Conservation (phyloP, 2,113 vertebrate genomes). For the Shinisaurus crocodilurus region DNA sequence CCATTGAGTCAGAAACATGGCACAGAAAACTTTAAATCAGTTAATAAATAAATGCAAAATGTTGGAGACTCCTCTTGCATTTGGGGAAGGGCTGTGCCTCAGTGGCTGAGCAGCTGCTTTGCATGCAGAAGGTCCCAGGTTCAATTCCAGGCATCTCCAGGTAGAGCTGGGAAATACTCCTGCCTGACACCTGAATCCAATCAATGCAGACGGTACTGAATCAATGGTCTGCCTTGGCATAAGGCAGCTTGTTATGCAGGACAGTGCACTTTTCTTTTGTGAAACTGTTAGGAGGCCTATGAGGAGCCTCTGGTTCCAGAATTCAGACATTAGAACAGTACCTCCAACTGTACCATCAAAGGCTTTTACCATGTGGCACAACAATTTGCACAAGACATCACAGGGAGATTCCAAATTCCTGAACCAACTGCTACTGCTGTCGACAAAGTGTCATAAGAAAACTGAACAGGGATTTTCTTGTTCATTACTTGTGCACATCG, state of each 20-base stretch:
- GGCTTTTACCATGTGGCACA: constrained; percentile 55
- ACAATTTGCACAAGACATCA: constrained; percentile 76
- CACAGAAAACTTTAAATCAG: no score
- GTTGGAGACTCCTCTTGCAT: no score
- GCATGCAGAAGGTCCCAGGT: background rate
- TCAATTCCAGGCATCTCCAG: background rate
- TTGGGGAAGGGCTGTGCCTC: background rate
- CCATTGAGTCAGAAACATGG: no score
- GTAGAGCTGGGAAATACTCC: background rate
- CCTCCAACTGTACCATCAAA: constrained; percentile 64
- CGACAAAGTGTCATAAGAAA: constrained; percentile 83
- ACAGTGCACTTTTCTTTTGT: background rate
- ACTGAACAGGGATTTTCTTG: constrained; percentile 89
- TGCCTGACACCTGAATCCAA: background rate
- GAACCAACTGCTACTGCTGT: constrained; percentile 69
- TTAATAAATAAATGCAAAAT: no score
- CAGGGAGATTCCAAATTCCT: constrained; percentile 77
- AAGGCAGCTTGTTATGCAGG: background rate
- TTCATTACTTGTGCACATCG: constrained; percentile 79
- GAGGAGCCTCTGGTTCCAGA: constrained; percentile 72
- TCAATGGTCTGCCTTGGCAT: background rate
- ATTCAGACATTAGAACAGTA: constrained; percentile 52
- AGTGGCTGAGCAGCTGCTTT: background rate
- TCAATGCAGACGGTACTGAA: background rate
- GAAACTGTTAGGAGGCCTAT: constrained; percentile 59